Evolutionary conservation across 1,140 invertebrate genomes (phyloP).

Genomic region (Cotesia glomerata): DNA sequence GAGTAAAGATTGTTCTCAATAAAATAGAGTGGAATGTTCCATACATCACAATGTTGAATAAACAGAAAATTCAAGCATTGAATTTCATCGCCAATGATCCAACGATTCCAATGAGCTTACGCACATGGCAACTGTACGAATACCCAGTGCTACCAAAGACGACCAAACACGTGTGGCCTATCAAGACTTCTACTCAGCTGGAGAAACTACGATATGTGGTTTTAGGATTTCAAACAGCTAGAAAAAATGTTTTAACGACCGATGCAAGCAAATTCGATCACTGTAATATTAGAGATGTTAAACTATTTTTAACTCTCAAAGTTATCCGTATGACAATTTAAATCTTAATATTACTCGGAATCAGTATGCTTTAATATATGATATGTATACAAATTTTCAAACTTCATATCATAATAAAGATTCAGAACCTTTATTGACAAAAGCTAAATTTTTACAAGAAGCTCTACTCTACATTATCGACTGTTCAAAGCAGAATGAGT

Average conservation of each 20-base stretch:
- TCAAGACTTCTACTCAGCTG: constrained; percentile 14
- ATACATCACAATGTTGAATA: constrained; percentile 8
- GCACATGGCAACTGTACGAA: constrained; percentile 24
- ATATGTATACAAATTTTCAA: constrained; percentile 29
- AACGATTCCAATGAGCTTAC: constrained; percentile 40
- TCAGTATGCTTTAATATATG: not conserved
- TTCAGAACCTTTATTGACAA: not conserved
- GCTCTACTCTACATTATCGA: not conserved
- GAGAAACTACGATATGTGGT: constrained; percentile 30
- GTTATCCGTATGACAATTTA: constrained; percentile 26
- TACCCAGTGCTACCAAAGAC: constrained; percentile 42
- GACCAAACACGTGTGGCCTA: constrained; percentile 40
- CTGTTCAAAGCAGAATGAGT: not conserved
- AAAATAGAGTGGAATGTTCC: constrained; percentile 1
- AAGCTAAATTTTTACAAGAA: not conserved
- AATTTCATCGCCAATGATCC: constrained; percentile 33
- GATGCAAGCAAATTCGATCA: too few species aligned
- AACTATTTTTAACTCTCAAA: constrained; percentile 32
- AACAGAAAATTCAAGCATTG: constrained; percentile 17
- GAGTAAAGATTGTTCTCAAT: constrained; percentile 11
- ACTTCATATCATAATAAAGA: constrained; percentile 19
- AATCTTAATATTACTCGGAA: constrained; percentile 24
- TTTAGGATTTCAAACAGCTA: too few species aligned
- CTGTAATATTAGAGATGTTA: constrained; percentile 28
- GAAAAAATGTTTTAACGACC: too few species aligned